These are phyloP conservation scores for Shargacucullia verbasci DNA, from an alignment of 2,888 invertebrate species.

Conservation along the genomic window DNA sequence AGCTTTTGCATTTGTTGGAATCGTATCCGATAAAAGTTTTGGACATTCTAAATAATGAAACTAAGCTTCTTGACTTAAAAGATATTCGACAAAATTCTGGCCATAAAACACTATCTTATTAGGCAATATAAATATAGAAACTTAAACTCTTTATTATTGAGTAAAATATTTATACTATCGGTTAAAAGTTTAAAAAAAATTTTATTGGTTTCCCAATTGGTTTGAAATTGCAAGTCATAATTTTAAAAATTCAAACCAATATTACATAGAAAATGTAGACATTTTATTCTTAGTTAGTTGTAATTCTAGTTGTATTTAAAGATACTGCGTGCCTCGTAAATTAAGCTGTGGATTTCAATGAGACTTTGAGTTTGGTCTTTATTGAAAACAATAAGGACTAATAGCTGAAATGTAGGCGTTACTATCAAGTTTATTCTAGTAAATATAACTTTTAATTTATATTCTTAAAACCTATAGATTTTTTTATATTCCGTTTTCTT, in stretches of 20 bases:
- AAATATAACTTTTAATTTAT: constrained; percentile 44
- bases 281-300: constrained; percentile 41
- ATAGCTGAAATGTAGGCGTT: constrained; percentile 25
- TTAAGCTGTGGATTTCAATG: constrained; percentile 42
- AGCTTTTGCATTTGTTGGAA: too few species aligned
- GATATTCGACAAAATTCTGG: too few species aligned
- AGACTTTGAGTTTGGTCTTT: constrained; percentile 33
- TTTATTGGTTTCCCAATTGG: constrained; percentile 30
- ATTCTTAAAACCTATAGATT: constrained; percentile 15
- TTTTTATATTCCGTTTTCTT: too few species aligned
- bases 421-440: constrained; percentile 25
- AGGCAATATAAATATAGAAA: too few species aligned
- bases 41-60: too few species aligned
- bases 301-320: constrained; percentile 37
- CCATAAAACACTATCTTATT: too few species aligned
- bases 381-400: constrained; percentile 18
- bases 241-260: constrained; percentile 48
- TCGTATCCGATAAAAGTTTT: too few species aligned
- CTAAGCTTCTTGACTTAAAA: too few species aligned
- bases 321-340: constrained; percentile 58
- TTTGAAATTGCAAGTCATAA: constrained; percentile 51
- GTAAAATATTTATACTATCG: too few species aligned
- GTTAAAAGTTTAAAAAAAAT: too few species aligned
- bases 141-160: too few species aligned
- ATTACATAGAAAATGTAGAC: constrained; percentile 36